Conservation (phyloP, 2,888 invertebrate genomes). For the Alloscopus bannaensis region DNA sequence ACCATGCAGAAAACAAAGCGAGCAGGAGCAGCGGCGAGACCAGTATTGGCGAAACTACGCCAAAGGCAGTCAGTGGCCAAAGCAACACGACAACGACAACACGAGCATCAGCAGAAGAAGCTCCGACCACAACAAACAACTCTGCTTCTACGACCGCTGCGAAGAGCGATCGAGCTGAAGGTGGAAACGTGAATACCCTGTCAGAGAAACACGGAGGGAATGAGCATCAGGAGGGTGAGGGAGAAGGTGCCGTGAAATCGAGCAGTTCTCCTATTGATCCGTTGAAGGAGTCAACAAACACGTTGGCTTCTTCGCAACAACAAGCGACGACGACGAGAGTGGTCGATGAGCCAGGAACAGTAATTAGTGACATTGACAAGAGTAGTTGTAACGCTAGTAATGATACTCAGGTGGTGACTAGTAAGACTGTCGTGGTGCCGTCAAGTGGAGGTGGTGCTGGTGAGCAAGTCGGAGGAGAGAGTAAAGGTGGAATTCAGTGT, state of each 20-base stretch:
- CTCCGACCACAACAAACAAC: not conserved
- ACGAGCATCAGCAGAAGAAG: too few relatives aligned
- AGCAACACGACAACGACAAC: conserved; percentile 48
- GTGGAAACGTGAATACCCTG: not conserved
- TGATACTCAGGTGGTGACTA: too few relatives aligned
- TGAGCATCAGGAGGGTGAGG: not conserved
- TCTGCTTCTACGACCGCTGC: not conserved
- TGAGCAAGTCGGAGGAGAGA: conserved; percentile 16
- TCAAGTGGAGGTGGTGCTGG: not conserved
- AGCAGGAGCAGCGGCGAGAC: conserved; percentile 18
- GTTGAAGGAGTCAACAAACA: conserved; percentile 44
- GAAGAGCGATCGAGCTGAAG: not conserved
- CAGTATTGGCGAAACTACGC: conserved; percentile 33
- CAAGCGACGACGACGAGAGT: conserved; percentile 8
- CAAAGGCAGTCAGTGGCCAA: conserved; percentile 42
- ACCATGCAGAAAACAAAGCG: conserved; percentile 33
- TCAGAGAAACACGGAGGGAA: too few relatives aligned
- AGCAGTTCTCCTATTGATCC: conserved; percentile 61
- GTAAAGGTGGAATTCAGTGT: conserved; percentile 37
- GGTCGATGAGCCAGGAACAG: not conserved
- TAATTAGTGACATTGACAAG: not conserved
- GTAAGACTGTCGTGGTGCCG: not conserved
- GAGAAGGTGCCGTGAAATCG: conserved; percentile 5
- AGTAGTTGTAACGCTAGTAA: too few relatives aligned
- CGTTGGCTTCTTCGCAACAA: too few relatives aligned